phyloP scores from a whole-genome alignment of 2,797 vertebrate genomes.

The Tokudaia muenninki region DNA sequence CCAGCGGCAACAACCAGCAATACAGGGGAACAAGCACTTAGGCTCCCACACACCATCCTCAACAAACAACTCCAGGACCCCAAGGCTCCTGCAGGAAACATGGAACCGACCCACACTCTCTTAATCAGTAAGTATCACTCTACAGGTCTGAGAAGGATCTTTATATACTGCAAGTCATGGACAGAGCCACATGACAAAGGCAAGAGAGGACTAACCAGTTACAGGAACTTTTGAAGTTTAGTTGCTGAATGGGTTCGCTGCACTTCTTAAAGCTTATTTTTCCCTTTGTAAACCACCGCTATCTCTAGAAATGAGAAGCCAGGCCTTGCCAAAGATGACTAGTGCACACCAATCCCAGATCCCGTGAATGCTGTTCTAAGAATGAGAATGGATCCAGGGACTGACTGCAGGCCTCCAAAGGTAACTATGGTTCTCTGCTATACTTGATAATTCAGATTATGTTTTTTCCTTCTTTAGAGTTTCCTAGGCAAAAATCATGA shows the following conservation, averaged over 20 bases:
- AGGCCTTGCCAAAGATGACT: background rate
- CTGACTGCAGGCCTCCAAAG: background rate
- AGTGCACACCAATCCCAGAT: no score
- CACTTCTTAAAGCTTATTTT: background rate
- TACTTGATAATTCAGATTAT: background rate
- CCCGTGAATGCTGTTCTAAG: accelerated
- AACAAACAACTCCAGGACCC: background rate
- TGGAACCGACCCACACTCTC: background rate
- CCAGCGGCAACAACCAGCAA: background rate
- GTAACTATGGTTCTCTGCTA: no score
- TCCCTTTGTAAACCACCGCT: background rate
- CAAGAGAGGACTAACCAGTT: background rate
- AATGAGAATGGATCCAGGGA: background rate
- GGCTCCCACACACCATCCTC: background rate
- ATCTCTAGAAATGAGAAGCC: background rate
- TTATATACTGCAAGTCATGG: accelerated
- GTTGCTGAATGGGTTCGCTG: background rate
- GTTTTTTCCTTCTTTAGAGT: background rate
- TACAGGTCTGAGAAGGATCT: background rate
- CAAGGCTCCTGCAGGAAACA: background rate
- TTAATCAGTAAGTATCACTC: accelerated
- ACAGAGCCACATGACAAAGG: accelerated
- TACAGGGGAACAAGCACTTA: background rate
- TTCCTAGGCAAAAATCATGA: background rate
- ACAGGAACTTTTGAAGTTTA: background rate